Evolutionary conservation across 2,113 vertebrate genomes (phyloP).

Genomic region (Rhea americana): DNA sequence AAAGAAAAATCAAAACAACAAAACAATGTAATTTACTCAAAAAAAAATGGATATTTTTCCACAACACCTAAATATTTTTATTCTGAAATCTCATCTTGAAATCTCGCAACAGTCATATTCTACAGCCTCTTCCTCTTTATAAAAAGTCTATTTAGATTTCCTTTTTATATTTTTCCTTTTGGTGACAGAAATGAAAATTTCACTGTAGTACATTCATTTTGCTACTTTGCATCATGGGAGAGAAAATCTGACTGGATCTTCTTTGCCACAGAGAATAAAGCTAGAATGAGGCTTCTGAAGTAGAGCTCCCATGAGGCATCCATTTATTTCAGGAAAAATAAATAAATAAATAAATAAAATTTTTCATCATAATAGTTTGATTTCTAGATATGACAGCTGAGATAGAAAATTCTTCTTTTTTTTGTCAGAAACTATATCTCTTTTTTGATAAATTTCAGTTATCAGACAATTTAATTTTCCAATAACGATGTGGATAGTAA

Average conservation of each 20-base stretch:
- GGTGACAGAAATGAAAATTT: not conserved
- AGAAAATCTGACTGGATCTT: not conserved
- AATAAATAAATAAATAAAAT: too few species aligned
- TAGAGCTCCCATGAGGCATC: not conserved
- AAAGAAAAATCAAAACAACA: not conserved
- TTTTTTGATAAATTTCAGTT: not conserved
- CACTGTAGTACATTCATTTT: not conserved
- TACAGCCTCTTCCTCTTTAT: not conserved
- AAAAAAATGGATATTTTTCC: not conserved
- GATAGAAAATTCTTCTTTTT: not conserved
- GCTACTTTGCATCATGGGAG: not conserved
- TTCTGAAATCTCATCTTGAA: not conserved
- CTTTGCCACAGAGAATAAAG: not conserved
- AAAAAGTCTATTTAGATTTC: not conserved
- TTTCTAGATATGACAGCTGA: not conserved
- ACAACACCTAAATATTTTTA: not conserved
- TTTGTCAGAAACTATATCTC: not conserved
- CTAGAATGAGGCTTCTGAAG: not conserved
- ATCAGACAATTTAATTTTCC: not conserved
- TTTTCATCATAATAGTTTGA: not conserved
- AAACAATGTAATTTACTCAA: fast-evolving
- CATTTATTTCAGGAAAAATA: not conserved
- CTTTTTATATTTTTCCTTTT: not conserved
- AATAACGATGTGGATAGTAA: not conserved
- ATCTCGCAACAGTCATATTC: not conserved